These are phyloP conservation scores for Listronotus oregonensis DNA, from an alignment of 1,140 invertebrate genomes.

Conservation along the genomic window DNA sequence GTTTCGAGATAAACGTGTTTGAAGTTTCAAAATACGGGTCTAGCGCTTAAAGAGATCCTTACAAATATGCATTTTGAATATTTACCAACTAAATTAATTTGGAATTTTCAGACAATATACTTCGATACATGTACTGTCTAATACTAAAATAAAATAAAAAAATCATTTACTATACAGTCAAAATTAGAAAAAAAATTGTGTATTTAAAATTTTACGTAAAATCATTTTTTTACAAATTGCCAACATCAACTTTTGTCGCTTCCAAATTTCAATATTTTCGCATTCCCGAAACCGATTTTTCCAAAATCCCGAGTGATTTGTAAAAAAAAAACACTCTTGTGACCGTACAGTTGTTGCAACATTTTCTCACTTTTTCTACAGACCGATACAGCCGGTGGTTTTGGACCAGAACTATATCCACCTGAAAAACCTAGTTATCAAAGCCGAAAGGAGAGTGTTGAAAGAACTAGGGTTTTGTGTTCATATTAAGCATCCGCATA, in stretches of 20 bases:
- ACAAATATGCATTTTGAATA: too few relatives aligned
- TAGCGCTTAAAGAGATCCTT: too few relatives aligned
- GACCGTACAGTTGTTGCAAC: conserved; percentile 4
- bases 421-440: conserved; percentile 96
- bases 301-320: neutral
- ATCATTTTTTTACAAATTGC: too few relatives aligned
- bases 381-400: conserved; percentile 86
- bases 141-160: too few relatives aligned
- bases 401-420: conserved; percentile 93
- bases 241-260: neutral
- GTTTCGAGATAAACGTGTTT: too few relatives aligned
- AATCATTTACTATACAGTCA: too few relatives aligned
- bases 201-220: too few relatives aligned
- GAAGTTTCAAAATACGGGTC: too few relatives aligned
- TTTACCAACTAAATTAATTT: too few relatives aligned
- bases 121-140: too few relatives aligned
- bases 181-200: too few relatives aligned
- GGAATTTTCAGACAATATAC: too few relatives aligned
- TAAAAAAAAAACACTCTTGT: conserved; percentile 4
- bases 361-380: conserved; percentile 58
- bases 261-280: conserved; percentile 13
- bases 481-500: conserved; percentile 99
- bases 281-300: neutral
- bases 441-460: conserved; percentile 92
- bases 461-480: conserved; percentile 99